Base-by-base conservation (phyloP, 64 coral and sea anemone species). In the Trachythela sp. region DNA sequence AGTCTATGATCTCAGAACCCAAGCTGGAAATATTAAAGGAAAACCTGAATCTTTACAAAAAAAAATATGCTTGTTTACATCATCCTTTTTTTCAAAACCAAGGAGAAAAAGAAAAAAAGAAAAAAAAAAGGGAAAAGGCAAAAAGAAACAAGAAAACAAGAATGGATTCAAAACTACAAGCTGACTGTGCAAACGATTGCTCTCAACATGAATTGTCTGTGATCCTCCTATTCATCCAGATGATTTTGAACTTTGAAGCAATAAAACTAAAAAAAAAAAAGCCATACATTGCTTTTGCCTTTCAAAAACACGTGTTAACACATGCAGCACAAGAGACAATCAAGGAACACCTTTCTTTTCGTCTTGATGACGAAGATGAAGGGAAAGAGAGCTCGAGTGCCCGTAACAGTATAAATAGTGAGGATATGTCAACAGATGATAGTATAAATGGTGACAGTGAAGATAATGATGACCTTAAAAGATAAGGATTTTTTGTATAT, bases 51-150 rank as follows among this genome's bases (percentile, higher is more conserved):
- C n/a, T n/a, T n/a, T n/a, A n/a, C n/a, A n/a, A n/a, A n/a, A n/a
- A 86, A 86, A 33, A 39, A 36, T 64, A 50, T 34, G 90, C 42
- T 85, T 92, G 10, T 92, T 87, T 70, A 83, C 70, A 41, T 24
- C 38, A 51, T 48, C 54, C n/a, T n/a, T n/a, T n/a, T 91, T 84
- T 91, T 42, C 29, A 67, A 91, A 91, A 83, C 89, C 48, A 48
- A 60, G 54, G 40, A 60, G 48, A 67, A 85, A 58, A 90, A 90
- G 85, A 83, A 48, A 83, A 48, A 91, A 91, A 85, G 76, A 90
- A 75, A 88, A 54, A 88, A 59, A 88, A 88, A 24, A 89, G 87
- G 75, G 75, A 64, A 64, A 33, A 89, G 37, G 87, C 87, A 89
- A 40, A 56, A 32, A 89, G 70, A 58, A 59, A 52, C 14, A 88